Base-by-base conservation (phyloP, 2,888 invertebrate species). In the Cryptocephalus moraei region DNA sequence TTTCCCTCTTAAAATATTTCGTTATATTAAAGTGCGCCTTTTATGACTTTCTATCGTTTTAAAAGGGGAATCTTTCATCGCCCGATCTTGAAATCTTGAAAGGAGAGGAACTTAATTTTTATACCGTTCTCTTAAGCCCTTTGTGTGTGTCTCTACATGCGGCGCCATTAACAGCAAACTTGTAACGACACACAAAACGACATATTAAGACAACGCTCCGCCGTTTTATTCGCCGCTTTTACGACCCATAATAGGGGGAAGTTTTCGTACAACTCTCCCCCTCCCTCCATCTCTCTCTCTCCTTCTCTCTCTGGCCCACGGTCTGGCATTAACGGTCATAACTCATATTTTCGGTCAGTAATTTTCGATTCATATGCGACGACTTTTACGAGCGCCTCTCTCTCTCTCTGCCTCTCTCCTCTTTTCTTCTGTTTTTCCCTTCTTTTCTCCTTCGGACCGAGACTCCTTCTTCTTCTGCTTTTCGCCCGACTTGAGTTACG, bases 311-410 rank as follows among this genome's bases (percentile, higher is more conserved):
- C 3, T 57, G 55, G 33, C 40, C 39, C 55, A 52, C 47, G 50
- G 53, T 56, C 53, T 56, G 53, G 56, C 60, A 58, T 62, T 63
- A 64, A 62, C 56, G 58, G 50, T 54, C 58, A 57, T 64, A 63
- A 65, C 62, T 63, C 62, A 63, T 63, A 64, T 61, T 64, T 64
- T 63, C 59, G 59, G 61, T 61, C 62, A 60, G 65, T 65, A 64
- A 63, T 65, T 64, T 60, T 48, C 60, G 63, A 65, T 66, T 66
- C 65, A 65, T 64, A 65, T 62, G 63, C 65, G 63, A 65, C 63
- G 32, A 61, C 55, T 65, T 66, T 66, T 65, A 66, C 57, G 63
- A 58, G 22, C 22, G 22, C 22, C 22, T 6, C 22, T 6, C 22
- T 22, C 22, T 22, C 22, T 6, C 6, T 22, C 22, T 22, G 2